These are phyloP conservation scores for Neomicropteryx cornuta DNA, from an alignment of 1,140 invertebrate genomes.

Conservation along the genomic window DNA sequence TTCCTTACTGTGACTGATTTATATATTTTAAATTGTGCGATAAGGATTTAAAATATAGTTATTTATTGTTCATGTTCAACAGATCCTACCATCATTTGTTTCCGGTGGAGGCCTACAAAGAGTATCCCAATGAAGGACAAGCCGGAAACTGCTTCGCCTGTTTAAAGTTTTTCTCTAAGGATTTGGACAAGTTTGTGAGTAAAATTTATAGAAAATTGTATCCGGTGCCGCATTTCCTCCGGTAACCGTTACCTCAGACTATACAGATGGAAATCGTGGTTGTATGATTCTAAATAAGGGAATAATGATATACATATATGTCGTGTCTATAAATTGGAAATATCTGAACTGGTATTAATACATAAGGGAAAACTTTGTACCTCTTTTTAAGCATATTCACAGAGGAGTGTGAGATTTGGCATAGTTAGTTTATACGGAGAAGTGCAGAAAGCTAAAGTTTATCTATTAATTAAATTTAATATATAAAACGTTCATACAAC, in stretches of 20 bases:
- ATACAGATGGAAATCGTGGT: constrained; percentile 2
- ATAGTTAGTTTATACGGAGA: too few species aligned
- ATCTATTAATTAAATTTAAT: too few species aligned
- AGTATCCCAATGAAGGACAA: constrained; percentile 47
- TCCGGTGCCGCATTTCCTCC: neutral
- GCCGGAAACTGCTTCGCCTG: constrained; percentile 56
- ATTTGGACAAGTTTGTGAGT: constrained; percentile 60
- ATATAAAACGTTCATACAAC: too few species aligned
- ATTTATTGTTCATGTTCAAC: constrained; percentile 5
- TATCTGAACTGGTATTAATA: too few species aligned
- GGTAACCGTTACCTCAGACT: neutral
- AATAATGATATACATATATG: neutral
- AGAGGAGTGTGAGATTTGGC: too few species aligned
- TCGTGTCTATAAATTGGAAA: too few species aligned
- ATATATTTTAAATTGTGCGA: neutral
- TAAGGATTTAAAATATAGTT: constrained; percentile 1
- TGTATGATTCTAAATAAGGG: neutral
- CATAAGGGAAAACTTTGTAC: too few species aligned
- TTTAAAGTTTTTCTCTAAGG: constrained; percentile 51
- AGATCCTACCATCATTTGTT: constrained; percentile 93
- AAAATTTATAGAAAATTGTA: constrained; percentile 11
- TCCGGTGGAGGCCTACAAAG: constrained; percentile 76
- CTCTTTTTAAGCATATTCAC: too few species aligned
- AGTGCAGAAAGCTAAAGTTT: too few species aligned
- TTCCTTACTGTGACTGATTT: neutral